Evolutionary conservation across 1,140 invertebrate species (phyloP).

Genomic region (Leptinotarsa undecemlineata): DNA sequence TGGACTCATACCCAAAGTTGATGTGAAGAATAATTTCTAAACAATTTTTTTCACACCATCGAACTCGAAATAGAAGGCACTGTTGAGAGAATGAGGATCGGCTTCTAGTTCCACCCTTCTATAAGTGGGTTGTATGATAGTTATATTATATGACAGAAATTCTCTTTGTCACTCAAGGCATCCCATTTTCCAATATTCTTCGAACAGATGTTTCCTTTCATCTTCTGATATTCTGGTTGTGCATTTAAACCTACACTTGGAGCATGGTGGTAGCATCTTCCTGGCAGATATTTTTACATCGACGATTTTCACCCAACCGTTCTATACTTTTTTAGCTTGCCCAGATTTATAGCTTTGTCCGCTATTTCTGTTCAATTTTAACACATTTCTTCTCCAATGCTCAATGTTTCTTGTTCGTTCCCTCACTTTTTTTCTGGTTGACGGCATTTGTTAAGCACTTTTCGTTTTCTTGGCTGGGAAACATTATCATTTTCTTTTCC

Average conservation of each 20-base stretch:
- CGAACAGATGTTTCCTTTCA: constrained; percentile 1
- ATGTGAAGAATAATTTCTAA: too few species aligned
- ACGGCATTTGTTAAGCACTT: background rate
- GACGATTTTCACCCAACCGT: background rate
- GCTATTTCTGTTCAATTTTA: constrained; percentile 8
- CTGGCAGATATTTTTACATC: background rate
- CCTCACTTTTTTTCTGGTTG: constrained; percentile 9
- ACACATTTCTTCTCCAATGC: constrained; percentile 13
- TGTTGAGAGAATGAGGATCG: background rate
- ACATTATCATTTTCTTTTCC: background rate
- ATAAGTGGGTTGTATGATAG: constrained; percentile 4
- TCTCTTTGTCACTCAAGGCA: background rate
- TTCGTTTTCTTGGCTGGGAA: background rate
- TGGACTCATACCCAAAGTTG: too few species aligned
- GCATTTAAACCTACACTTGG: constrained; percentile 20
- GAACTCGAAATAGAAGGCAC: constrained; percentile 23
- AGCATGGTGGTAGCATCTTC: constrained; percentile 6
- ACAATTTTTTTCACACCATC: background rate
- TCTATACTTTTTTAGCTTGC: background rate
- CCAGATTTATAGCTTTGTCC: constrained; percentile 9
- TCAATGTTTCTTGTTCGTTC: background rate
- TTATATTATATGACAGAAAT: background rate
- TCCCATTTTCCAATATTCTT: background rate
- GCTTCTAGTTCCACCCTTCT: background rate
- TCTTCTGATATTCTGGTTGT: constrained; percentile 18